These are phyloP conservation scores for Perognathus longimembris DNA, from an alignment of 2,113 vertebrate species.

Conservation along the genomic window DNA sequence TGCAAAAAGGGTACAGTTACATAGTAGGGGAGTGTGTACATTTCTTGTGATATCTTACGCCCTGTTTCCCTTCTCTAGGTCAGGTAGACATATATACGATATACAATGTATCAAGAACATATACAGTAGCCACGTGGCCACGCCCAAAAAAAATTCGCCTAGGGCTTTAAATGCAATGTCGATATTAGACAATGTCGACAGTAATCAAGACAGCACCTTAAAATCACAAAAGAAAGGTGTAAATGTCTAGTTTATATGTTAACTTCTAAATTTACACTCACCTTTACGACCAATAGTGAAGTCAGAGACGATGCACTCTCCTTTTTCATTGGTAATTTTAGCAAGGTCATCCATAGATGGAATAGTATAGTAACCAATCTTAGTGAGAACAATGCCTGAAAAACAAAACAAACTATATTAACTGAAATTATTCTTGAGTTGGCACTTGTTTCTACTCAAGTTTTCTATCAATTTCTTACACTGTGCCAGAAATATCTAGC, in stretches of 20 bases:
- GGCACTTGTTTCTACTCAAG: not conserved
- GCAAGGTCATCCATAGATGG: conserved; percentile 95
- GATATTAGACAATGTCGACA: too few species aligned
- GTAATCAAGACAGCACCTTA: too few species aligned
- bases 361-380: conserved; percentile 96
- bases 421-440: not conserved
- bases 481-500: not conserved
- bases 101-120: too few species aligned
- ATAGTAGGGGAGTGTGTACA: too few species aligned
- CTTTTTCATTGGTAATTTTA: conserved; percentile 89
- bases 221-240: conserved; percentile 18
- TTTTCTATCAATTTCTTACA: not conserved
- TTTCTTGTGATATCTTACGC: too few species aligned
- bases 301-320: conserved; percentile 93
- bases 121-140: too few species aligned
- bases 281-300: conserved; percentile 97
- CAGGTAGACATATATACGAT: too few species aligned
- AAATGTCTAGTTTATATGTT: not conserved
- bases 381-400: conserved; percentile 92
- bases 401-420: conserved; percentile 4
- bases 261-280: conserved; percentile 74
- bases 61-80: too few species aligned
- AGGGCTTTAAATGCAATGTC: too few species aligned
- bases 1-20: too few species aligned
- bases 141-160: too few species aligned